phyloP scores from a whole-genome alignment of 2,113 vertebrate species.

The Pelvicachromis taeniatus region DNA sequence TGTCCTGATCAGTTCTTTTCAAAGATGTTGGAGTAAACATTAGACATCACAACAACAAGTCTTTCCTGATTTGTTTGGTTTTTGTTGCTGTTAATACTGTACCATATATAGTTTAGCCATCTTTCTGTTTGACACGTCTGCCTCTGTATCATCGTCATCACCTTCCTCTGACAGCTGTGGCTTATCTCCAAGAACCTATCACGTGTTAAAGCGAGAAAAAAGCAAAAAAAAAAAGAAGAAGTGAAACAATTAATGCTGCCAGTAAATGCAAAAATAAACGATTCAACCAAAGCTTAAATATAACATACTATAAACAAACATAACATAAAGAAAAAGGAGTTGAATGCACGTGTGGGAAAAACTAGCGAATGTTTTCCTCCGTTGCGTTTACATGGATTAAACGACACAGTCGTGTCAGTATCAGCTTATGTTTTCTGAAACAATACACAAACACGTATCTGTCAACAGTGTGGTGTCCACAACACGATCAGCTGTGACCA shows the following conservation, averaged over 20 bases:
- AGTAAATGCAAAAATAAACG: neutral
- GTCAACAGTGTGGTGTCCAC: neutral
- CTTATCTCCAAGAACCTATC: constrained; percentile 83
- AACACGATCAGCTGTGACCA: too few species aligned
- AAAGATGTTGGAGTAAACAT: neutral
- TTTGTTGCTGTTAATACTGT: neutral
- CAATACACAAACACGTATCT: neutral
- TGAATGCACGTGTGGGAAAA: neutral
- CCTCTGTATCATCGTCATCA: constrained; percentile 74
- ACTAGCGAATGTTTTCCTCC: neutral
- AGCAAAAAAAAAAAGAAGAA: neutral
- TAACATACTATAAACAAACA: neutral
- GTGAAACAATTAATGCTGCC: neutral
- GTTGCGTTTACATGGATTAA: neutral
- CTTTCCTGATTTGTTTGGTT: fast-evolving
- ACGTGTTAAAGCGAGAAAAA: neutral
- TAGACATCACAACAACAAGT: neutral
- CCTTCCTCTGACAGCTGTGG: constrained; percentile 70
- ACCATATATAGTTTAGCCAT: constrained; percentile 84
- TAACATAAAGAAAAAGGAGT: neutral
- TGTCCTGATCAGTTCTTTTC: too few species aligned
- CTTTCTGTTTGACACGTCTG: constrained; percentile 85
- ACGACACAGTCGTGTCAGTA: too few species aligned
- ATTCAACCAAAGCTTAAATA: neutral
- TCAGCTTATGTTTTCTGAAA: neutral